A percentile compares a stretch with the other conserved stretches of the same genome.
These are phyloP conservation scores for Polyergus mexicanus DNA, from an alignment of 1,140 invertebrate genomes.

Conservation along the genomic window DNA sequence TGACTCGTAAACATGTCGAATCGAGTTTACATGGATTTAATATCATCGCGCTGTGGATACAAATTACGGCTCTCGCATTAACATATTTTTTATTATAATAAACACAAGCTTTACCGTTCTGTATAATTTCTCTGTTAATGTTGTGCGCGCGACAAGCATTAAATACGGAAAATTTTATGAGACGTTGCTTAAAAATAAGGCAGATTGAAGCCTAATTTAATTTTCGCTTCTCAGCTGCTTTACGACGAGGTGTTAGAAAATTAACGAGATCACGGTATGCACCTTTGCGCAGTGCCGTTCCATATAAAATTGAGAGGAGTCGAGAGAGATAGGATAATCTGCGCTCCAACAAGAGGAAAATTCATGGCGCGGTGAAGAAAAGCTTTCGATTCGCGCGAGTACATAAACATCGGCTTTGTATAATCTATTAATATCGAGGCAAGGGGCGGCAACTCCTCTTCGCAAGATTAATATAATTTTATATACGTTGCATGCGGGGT, in stretches of 20 bases:
- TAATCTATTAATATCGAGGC: slow-evolving; percentile 50
- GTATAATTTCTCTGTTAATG: slow-evolving; percentile 26
- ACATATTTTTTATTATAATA: slow-evolving; percentile 27
- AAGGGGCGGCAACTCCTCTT: slow-evolving; percentile 19
- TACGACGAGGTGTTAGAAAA: slow-evolving; percentile 55
- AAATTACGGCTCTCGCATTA: slow-evolving; percentile 28
- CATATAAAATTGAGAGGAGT: slow-evolving; percentile 57
- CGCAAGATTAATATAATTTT: slow-evolving; percentile 55
- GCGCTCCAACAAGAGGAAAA: slow-evolving; percentile 40
- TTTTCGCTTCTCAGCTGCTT: slow-evolving; percentile 46
- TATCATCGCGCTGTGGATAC: neutral
- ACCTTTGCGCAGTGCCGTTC: slow-evolving; percentile 12
- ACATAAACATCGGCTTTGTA: slow-evolving; percentile 41
- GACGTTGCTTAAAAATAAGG: slow-evolving; percentile 48
- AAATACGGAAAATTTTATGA: slow-evolving; percentile 50
- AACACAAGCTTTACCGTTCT: slow-evolving; percentile 7
- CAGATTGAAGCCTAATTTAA: slow-evolving; percentile 47
- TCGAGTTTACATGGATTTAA: slow-evolving; percentile 41
- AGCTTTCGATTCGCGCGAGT: slow-evolving; percentile 42
- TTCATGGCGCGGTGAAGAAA: slow-evolving; percentile 37
- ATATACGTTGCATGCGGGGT: neutral
- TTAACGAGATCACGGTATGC: slow-evolving; percentile 48
- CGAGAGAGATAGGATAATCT: slow-evolving; percentile 36
- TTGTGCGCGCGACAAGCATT: slow-evolving; percentile 20
- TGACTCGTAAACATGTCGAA: slow-evolving; percentile 52